Percentiles rank a stretch among this genome's conserved stretches.
These are phyloP conservation scores for Leistus spinibarbis DNA, from an alignment of 2,888 invertebrate species.

Conservation along the genomic window DNA sequence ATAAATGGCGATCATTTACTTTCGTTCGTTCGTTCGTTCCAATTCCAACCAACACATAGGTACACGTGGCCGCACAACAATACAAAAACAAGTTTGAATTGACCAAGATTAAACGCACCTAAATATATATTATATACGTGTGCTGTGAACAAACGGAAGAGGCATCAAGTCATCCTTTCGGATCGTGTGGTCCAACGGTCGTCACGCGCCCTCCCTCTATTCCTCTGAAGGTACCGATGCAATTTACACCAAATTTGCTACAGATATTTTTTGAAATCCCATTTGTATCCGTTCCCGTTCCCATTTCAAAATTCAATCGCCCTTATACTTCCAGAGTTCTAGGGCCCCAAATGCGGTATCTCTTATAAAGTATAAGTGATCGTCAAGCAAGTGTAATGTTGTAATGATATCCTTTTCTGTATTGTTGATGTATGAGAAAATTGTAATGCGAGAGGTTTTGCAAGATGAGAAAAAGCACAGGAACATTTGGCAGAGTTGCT, in stretches of 20 bases:
- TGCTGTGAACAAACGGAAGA: constrained; percentile 46
- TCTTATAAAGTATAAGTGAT: too few species aligned
- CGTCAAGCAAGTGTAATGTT: too few species aligned
- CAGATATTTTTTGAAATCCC: too few species aligned
- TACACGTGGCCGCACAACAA: constrained; percentile 13
- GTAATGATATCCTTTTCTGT: too few species aligned
- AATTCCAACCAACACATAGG: not conserved
- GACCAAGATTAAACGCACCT: constrained; percentile 18
- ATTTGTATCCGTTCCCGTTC: too few species aligned
- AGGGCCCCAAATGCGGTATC: too few species aligned
- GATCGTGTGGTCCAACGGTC: constrained; percentile 26
- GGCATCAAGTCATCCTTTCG: constrained; percentile 53
- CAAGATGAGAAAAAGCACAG: not conserved
- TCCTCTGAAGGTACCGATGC: too few species aligned
- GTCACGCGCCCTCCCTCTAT: too few species aligned
- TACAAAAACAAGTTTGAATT: constrained; percentile 16
- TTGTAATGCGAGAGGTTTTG: not conserved
- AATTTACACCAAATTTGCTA: too few species aligned
- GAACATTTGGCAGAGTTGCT: constrained; percentile 30
- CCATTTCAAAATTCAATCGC: too few species aligned
- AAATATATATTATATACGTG: not conserved
- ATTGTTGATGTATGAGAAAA: not conserved
- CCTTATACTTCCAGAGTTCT: too few species aligned
- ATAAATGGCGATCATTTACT: constrained; percentile 36
- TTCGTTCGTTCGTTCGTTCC: not conserved